Evolutionary conservation across 1,140 invertebrate species (phyloP).

Genomic region (Drosophila varians): DNA sequence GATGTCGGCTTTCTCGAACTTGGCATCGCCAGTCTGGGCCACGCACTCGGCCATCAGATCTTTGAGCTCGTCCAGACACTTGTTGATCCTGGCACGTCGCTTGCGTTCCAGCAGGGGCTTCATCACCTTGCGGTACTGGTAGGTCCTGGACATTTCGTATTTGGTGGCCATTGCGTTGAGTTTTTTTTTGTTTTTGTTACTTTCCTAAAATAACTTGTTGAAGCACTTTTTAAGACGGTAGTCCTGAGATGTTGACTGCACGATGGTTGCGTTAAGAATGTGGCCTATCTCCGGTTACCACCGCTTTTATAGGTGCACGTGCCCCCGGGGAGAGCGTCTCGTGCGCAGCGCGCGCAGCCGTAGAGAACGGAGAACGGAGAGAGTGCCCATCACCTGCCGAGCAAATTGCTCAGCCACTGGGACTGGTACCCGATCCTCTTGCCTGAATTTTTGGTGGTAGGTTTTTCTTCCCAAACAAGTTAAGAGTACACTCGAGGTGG

Average conservation of each 20-base stretch:
- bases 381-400: conserved; percentile 64
- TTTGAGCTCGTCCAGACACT: conserved; percentile 96
- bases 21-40: conserved; percentile 92
- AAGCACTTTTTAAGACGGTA: not conserved
- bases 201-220: conserved; percentile 10
- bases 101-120: conserved; percentile 98
- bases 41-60: conserved; percentile 95
- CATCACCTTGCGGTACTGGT: conserved; percentile 96
- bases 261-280: conserved; percentile 77
- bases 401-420: conserved; percentile 66
- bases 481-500: conserved; percentile 8
- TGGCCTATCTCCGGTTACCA: conserved; percentile 58
- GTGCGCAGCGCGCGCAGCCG: conserved; percentile 68
- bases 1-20: conserved; percentile 98
- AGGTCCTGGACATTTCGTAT: conserved; percentile 89
- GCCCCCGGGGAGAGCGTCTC: conserved; percentile 60
- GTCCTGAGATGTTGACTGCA: conserved; percentile 52
- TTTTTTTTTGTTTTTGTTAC: conserved; percentile 21
- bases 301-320: conserved; percentile 82
- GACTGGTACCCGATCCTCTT: conserved; percentile 57
- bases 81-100: conserved; percentile 96
- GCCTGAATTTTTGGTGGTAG: conserved; percentile 59
- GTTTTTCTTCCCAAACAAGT: conserved; percentile 77
- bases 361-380: conserved; percentile 15
- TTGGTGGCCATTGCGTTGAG: conserved; percentile 69